A percentile compares a stretch with the other conserved stretches of the same genome.
phyloP scores from a whole-genome alignment of 1,140 invertebrate species.

The honey bee (Apis mellifera) region DNA sequence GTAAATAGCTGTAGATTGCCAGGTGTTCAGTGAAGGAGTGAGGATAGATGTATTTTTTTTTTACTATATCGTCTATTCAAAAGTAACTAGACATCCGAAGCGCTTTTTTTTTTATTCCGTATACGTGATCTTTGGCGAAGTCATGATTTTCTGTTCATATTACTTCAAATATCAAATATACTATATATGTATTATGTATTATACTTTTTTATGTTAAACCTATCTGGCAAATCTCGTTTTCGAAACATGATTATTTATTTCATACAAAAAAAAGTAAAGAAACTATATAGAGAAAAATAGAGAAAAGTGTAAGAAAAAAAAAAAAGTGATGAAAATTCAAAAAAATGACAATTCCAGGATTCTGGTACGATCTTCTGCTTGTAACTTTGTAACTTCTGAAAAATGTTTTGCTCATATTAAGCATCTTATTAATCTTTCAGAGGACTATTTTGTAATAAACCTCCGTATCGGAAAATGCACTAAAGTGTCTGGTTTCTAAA shows the following conservation, averaged over 20 bases:
- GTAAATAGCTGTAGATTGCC: slow-evolving; percentile 71
- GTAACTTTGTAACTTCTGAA: background rate
- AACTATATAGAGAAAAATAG: background rate
- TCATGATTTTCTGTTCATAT: slow-evolving; percentile 47
- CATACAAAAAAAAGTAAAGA: background rate
- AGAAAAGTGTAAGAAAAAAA: background rate
- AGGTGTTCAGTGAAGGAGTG: slow-evolving; percentile 58
- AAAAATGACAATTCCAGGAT: background rate
- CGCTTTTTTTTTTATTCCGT: slow-evolving; percentile 19
- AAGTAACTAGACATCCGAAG: slow-evolving; percentile 69
- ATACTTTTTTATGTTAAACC: background rate
- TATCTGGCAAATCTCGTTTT: slow-evolving; percentile 15
- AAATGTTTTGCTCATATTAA: background rate
- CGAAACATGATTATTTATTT: background rate
- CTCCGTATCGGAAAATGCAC: background rate
- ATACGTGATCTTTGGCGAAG: slow-evolving; percentile 58
- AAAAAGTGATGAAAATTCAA: background rate
- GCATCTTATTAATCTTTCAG: background rate
- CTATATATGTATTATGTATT: background rate
- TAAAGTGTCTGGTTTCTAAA: slow-evolving; percentile 13
- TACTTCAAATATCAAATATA: slow-evolving; percentile 26
- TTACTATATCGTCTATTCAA: slow-evolving; percentile 62
- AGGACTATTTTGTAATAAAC: background rate
- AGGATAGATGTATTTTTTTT: slow-evolving; percentile 54
- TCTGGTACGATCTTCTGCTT: no score